phyloP scores from a whole-genome alignment of 2,888 invertebrate species.

The Myopa tessellatipennis region DNA sequence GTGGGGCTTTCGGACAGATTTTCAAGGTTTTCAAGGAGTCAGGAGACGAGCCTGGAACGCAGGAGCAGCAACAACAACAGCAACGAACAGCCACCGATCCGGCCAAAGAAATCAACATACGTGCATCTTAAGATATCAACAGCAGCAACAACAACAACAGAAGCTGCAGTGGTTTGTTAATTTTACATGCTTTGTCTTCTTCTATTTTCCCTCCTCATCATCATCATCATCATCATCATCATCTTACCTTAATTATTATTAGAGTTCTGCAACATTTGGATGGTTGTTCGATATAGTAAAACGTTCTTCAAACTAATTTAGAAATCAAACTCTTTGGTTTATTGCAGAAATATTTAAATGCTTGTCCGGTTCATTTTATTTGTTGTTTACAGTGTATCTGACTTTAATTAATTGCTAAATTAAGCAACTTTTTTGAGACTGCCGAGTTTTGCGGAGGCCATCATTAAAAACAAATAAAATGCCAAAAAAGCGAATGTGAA shows the following conservation, averaged over 20 bases:
- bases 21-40: neutral
- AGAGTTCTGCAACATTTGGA: neutral
- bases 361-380: no score
- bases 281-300: neutral
- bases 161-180: neutral
- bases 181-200: neutral
- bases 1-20: slow-evolving; percentile 4
- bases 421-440: no score
- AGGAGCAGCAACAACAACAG: neutral
- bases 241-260: neutral
- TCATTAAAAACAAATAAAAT: no score
- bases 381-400: no score
- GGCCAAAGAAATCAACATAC: slow-evolving; percentile 25
- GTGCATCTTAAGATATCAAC: slow-evolving; percentile 25
- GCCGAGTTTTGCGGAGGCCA: no score
- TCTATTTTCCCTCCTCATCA: neutral
- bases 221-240: neutral
- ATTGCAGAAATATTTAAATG: no score
- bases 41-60: neutral
- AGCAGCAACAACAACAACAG: neutral
- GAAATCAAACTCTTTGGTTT: no score
- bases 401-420: no score
- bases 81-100: neutral
- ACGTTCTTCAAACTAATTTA: no score
- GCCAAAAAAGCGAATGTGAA: no score